Evolutionary conservation across 2,113 vertebrate genomes (phyloP).

Genomic region (Campylorhamphus procurvoides): DNA sequence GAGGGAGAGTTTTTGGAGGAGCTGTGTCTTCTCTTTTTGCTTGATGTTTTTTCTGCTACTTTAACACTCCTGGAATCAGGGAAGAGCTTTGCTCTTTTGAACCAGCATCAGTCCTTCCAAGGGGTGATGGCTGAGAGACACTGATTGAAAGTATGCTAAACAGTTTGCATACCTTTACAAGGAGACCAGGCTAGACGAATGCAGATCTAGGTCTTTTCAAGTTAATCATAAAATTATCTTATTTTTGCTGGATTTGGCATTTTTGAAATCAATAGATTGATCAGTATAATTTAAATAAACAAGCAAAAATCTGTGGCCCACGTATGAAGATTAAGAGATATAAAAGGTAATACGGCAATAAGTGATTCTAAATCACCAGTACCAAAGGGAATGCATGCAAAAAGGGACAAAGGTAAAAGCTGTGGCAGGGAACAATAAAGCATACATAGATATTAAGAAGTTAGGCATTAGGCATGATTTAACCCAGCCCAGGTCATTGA

Average conservation of each 20-base stretch:
- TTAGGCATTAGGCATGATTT: neutral
- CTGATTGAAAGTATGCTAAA: neutral
- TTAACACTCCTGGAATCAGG: neutral
- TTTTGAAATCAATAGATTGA: neutral
- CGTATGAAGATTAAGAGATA: neutral
- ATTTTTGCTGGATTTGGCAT: neutral
- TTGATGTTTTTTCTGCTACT: neutral
- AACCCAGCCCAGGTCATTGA: neutral
- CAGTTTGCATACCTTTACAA: neutral
- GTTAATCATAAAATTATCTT: neutral
- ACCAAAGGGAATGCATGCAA: neutral
- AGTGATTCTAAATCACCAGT: neutral
- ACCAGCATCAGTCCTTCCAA: neutral
- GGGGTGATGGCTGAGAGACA: neutral
- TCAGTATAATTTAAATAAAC: neutral
- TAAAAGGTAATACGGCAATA: neutral
- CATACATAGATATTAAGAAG: neutral
- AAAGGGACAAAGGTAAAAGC: neutral
- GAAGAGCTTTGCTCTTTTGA: slow-evolving; percentile 14
- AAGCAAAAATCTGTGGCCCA: neutral
- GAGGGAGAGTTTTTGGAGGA: neutral
- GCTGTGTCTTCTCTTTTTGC: neutral
- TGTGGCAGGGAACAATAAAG: neutral
- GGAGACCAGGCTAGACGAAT: neutral
- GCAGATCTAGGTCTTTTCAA: neutral